Percentiles rank a stretch among this genome's conserved stretches.
Evolutionary conservation across 2,888 invertebrate genomes (phyloP).

Genomic region (Hypomecis punctinalis): DNA sequence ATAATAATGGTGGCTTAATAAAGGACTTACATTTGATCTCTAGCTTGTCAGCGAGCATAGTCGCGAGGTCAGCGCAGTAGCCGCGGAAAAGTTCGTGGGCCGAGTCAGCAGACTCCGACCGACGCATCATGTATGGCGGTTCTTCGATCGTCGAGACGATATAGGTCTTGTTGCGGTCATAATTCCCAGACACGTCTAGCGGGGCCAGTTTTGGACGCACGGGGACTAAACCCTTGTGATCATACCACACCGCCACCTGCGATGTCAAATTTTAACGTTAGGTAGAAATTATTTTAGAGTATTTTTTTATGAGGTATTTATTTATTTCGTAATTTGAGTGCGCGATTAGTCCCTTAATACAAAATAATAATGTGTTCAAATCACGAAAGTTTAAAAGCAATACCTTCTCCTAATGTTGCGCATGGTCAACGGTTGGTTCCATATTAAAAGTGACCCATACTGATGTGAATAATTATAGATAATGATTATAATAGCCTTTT

Average conservation of each 20-base stretch:
- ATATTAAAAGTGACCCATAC: too few relatives aligned
- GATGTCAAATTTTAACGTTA: background rate
- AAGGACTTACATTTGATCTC: constrained; percentile 93
- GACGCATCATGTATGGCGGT: constrained; percentile 93
- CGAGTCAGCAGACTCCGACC: constrained; percentile 87
- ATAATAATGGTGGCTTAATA: constrained; percentile 84
- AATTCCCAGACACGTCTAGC: constrained; percentile 86
- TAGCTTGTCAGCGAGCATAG: constrained; percentile 91
- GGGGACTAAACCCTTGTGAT: constrained; percentile 90
- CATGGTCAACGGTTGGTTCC: too few relatives aligned
- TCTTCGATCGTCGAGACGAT: constrained; percentile 94
- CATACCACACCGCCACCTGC: constrained; percentile 94
- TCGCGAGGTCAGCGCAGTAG: constrained; percentile 96
- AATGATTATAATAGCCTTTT: too few relatives aligned
- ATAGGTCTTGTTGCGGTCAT: constrained; percentile 93
- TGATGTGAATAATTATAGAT: too few relatives aligned
- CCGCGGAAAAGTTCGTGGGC: constrained; percentile 92
- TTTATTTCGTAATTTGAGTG: too few relatives aligned
- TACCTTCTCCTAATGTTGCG: too few relatives aligned
- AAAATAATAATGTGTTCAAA: too few relatives aligned
- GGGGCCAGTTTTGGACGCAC: constrained; percentile 90
- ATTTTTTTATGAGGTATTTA: background rate
- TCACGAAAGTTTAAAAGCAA: too few relatives aligned
- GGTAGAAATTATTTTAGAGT: background rate
- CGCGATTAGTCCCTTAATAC: too few relatives aligned